Conservation (phyloP, 2,888 invertebrate genomes). For the Lamellibrachia satsuma region DNA sequence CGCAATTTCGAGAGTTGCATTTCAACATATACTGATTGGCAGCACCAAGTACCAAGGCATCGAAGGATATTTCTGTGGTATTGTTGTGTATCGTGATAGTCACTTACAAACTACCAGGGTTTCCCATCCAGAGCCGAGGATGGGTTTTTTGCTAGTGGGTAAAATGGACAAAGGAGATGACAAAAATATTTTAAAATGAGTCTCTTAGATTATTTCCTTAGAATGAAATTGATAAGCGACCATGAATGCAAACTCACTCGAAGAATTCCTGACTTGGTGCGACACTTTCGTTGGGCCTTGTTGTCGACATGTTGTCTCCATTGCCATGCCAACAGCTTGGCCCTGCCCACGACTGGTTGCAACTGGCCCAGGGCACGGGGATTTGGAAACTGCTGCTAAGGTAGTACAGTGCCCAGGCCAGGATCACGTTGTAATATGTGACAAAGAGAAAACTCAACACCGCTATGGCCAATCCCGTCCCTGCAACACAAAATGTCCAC, state of each 20-base stretch:
- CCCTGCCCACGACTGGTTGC: constrained; percentile 87
- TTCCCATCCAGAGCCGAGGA: too few species aligned
- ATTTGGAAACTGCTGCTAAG: constrained; percentile 85
- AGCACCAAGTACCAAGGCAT: too few species aligned
- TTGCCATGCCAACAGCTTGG: constrained; percentile 78
- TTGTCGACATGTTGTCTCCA: constrained; percentile 26
- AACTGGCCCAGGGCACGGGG: constrained; percentile 88
- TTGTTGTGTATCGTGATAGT: too few species aligned
- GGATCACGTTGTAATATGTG: constrained; percentile 94
- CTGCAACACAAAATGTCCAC: constrained; percentile 67
- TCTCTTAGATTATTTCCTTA: not conserved
- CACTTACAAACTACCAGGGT: too few species aligned
- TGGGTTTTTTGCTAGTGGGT: too few species aligned
- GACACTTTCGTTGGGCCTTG: constrained; percentile 76
- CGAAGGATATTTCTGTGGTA: too few species aligned
- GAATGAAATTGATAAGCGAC: not conserved
- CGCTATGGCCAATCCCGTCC: constrained; percentile 91
- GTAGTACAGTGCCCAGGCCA: constrained; percentile 92
- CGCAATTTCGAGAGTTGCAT: too few species aligned
- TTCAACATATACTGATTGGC: too few species aligned
- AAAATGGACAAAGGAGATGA: not conserved
- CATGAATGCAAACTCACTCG: constrained; percentile 73
- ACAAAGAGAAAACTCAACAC: constrained; percentile 94
- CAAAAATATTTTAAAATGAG: not conserved
- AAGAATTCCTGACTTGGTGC: constrained; percentile 93